Conservation (phyloP, 2,797 vertebrate species). For the Sebastes itinus region DNA sequence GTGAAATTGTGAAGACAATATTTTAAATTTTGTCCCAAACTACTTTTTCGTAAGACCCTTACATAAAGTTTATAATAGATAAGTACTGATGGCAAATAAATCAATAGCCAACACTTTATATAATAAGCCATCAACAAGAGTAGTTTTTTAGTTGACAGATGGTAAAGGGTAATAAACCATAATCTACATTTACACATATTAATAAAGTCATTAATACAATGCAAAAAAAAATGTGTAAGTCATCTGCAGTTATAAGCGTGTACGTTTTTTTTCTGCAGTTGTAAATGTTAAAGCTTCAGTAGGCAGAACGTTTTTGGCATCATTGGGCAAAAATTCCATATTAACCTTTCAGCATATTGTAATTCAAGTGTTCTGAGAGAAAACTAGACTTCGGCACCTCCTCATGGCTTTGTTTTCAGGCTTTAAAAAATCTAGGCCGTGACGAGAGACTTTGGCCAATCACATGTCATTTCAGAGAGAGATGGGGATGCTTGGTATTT, state of each 20-base stretch:
- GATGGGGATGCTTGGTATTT: too few relatives aligned
- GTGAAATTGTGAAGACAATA: slow-evolving; percentile 53
- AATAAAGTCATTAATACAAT: not conserved
- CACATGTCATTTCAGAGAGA: too few relatives aligned
- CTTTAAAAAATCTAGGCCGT: too few relatives aligned
- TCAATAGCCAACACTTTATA: not conserved
- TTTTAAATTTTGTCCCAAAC: slow-evolving; percentile 69
- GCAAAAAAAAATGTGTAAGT: not conserved
- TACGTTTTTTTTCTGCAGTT: not conserved
- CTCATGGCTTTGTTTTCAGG: too few relatives aligned
- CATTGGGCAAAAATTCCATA: too few relatives aligned
- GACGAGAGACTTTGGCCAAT: too few relatives aligned
- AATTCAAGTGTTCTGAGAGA: too few relatives aligned
- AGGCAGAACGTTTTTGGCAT: too few relatives aligned
- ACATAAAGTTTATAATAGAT: not conserved
- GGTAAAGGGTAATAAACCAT: not conserved
- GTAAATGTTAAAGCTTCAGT: not conserved
- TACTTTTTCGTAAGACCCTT: not conserved
- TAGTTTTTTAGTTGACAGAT: not conserved
- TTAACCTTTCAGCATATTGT: too few relatives aligned
- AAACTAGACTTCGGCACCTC: too few relatives aligned
- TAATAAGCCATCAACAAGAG: not conserved
- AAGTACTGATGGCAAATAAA: not conserved
- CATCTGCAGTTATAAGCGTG: not conserved
- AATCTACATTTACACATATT: not conserved